Evolutionary conservation across 2,888 invertebrate genomes (phyloP), one percentile per base, ranked within the genome.

Genomic region (Maniola hyperantus): DNA sequence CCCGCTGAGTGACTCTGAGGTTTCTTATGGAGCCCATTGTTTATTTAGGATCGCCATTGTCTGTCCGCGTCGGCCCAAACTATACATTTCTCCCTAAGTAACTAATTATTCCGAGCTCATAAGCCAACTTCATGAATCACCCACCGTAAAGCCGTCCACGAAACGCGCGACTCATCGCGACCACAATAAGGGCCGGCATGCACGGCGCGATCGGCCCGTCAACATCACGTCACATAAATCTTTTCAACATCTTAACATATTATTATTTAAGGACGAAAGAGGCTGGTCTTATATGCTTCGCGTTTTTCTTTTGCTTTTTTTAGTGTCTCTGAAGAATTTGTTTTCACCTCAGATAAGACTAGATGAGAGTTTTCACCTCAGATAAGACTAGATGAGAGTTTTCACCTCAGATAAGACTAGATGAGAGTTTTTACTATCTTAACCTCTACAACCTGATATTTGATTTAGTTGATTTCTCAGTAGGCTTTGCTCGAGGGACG

Each of bases 181-280:
- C 20, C 26, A 51, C 51, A 51, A 51, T 46, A 46, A 46, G 46
- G 46, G 7, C 46, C 51, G 51, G 51, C 51, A 51, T 51, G 6
- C 51, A 26, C 51, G 51, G 1, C 8, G 15, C 66, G 34, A 58
- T 51, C 66, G 53, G 62, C 10, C 61, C 42, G 58, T 50, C 63
- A 46, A 36, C 58, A 5, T 26, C 48, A 46, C 26, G 66, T 62
- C 61, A 42, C 63, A 67, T 67, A 67, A 64, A 67, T 67, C 63
- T 63, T 61, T 61, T 44, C 44, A 53, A 5, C 62, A 18, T 63
- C 67, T 62, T 51, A 66, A 66, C 66, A 67, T 46, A 46, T 46
- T 59, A 53, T 61, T 61, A 66, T 63, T 63, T 63, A 39, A 44
- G 58, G 58, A 66, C 57, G 36, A 46, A 20, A 34, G 34, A 26